Conservation (phyloP, 2,797 vertebrate genomes). For the Syngnathus rostellatus region DNA sequence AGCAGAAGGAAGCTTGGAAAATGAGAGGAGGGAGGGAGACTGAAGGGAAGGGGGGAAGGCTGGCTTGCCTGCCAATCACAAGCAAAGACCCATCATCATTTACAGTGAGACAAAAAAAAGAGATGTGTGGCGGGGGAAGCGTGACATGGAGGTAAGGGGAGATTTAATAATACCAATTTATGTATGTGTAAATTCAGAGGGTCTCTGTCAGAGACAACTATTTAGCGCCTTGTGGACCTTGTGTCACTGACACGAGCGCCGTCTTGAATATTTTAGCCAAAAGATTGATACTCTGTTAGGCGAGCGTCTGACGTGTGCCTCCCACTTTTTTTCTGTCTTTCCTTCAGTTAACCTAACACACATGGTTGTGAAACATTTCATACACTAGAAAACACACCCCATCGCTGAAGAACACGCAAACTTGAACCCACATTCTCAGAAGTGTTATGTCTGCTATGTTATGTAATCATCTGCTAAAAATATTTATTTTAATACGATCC, state of each 20-base stretch:
- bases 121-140: constrained; percentile 1
- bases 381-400: not conserved
- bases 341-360: not conserved
- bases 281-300: constrained; percentile 34
- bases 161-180: constrained; percentile 34
- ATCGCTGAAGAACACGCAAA: not conserved
- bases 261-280: constrained; percentile 32
- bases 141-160: constrained; percentile 12
- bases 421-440: not conserved
- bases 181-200: constrained; percentile 36
- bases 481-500: not conserved
- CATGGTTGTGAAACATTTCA: too few species aligned
- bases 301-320: constrained; percentile 13
- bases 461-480: not conserved
- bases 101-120: constrained; percentile 25
- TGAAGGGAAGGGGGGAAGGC: constrained; percentile 21
- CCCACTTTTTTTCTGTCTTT: not conserved
- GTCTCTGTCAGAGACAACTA: constrained; percentile 43
- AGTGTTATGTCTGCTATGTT: not conserved
- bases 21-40: constrained; percentile 32
- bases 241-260: constrained; percentile 20
- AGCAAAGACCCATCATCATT: constrained; percentile 37
- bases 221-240: constrained; percentile 24
- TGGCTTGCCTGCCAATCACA: constrained; percentile 45
- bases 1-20: constrained; percentile 53